Conservation (phyloP, 1,140 invertebrate genomes). For the Microplitis demolitor region DNA sequence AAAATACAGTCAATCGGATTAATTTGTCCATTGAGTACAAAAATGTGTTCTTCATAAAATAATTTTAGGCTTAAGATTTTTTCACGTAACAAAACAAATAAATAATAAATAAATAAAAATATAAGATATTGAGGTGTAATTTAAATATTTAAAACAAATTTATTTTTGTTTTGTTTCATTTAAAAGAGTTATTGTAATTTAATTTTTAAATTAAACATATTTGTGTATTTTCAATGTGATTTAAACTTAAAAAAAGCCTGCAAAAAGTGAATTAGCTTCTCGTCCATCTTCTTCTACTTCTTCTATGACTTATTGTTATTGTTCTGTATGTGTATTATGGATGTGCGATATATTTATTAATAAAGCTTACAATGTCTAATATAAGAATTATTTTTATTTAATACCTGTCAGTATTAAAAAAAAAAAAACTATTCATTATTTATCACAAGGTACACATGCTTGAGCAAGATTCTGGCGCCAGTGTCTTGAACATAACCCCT, state of each 20-base stretch:
- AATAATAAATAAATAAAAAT: not conserved
- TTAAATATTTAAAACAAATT: not conserved
- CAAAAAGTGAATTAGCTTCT: slow-evolving; percentile 21
- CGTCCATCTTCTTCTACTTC: no score
- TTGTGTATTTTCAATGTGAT: not conserved
- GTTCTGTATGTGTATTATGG: slow-evolving; percentile 28
- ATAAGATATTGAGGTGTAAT: not conserved
- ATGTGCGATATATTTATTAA: slow-evolving; percentile 31
- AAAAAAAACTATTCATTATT: no score
- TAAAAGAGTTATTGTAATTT: not conserved
- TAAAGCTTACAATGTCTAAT: slow-evolving; percentile 25
- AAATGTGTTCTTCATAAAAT: slow-evolving; percentile 8
- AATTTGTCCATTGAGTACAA: not conserved
- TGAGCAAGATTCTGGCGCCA: no score
- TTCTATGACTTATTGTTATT: not conserved
- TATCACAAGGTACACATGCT: no score
- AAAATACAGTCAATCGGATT: not conserved
- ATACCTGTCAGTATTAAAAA: no score
- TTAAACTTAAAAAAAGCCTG: not conserved
- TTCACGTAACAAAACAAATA: slow-evolving; percentile 1
- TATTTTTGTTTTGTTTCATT: not conserved
- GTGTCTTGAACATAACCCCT: no score
- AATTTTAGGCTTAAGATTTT: slow-evolving; percentile 12
- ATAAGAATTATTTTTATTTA: slow-evolving; percentile 11
- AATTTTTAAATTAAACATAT: not conserved